A percentile compares a stretch with the other conserved stretches of the same genome.
Evolutionary conservation across 2,113 vertebrate species (phyloP).

Genomic region (Pipa parva): DNA sequence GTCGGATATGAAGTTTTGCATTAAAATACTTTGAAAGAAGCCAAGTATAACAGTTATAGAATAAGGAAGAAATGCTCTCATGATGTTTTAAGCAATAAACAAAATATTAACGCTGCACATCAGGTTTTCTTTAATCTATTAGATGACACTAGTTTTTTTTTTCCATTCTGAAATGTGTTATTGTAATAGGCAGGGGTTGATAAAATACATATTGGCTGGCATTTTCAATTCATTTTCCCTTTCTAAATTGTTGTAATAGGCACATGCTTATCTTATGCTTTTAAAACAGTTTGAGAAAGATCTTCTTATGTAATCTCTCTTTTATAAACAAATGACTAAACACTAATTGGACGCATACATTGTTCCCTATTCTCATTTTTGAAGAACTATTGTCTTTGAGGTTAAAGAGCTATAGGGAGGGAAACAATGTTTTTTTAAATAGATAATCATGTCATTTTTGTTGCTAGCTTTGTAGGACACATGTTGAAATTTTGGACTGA

Average conservation of each 20-base stretch:
- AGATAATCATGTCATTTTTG: no score
- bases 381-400: conserved; percentile 34
- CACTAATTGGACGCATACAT: background rate
- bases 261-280: conserved; percentile 19
- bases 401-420: conserved; percentile 41
- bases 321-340: background rate
- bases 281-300: conserved; percentile 3
- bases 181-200: conserved; percentile 46
- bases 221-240: conserved; percentile 8
- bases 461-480: no score
- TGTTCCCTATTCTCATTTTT: conserved; percentile 27
- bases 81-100: conserved; percentile 4
- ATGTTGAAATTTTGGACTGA: no score
- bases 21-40: background rate
- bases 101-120: conserved; percentile 45
- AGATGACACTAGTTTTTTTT: conserved; percentile 44
- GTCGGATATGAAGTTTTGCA: conserved; percentile 6
- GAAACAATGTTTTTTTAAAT: background rate
- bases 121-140: conserved; percentile 9
- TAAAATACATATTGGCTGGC: conserved; percentile 43
- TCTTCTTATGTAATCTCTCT: conserved; percentile 7
- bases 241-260: conserved; percentile 19
- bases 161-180: conserved; percentile 47
- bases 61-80: conserved; percentile 12
- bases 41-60: conserved; percentile 6